Percentiles rank a stretch among this genome's conserved stretches.
Conservation (phyloP, 2,888 invertebrate species). For the Ptychoptera albimana region DNA sequence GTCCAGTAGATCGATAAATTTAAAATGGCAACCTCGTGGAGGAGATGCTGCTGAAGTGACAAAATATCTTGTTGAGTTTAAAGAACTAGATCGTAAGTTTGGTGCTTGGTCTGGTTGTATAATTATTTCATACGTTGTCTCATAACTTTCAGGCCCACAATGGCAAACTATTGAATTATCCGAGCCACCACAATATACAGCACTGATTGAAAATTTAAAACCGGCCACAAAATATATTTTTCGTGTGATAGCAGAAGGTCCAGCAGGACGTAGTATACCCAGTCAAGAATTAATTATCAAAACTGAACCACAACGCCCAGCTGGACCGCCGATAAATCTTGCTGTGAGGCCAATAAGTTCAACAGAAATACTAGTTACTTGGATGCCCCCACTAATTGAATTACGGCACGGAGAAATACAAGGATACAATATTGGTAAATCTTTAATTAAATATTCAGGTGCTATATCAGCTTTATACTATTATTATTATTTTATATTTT, state of each 20-base stretch:
- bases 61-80: slow-evolving; percentile 52
- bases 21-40: slow-evolving; percentile 59
- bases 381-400: slow-evolving; percentile 53
- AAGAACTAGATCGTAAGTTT: slow-evolving; percentile 42
- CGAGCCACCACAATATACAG: slow-evolving; percentile 46
- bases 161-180: slow-evolving; percentile 51
- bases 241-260: slow-evolving; percentile 56
- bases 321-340: slow-evolving; percentile 50
- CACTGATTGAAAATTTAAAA: slow-evolving; percentile 48
- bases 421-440: slow-evolving; percentile 50
- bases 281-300: slow-evolving; percentile 44
- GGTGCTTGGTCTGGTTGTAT: too few species aligned
- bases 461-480: too few species aligned
- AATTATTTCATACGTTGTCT: neutral
- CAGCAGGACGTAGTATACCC: slow-evolving; percentile 51
- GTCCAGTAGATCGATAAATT: slow-evolving; percentile 51
- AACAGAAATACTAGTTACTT: slow-evolving; percentile 54
- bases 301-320: slow-evolving; percentile 54
- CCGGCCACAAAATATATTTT: slow-evolving; percentile 55
- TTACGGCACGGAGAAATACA: slow-evolving; percentile 57
- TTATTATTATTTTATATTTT: too few species aligned
- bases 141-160: slow-evolving; percentile 23
- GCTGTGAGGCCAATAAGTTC: slow-evolving; percentile 53
- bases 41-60: slow-evolving; percentile 53
- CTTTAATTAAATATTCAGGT: slow-evolving; percentile 24